A percentile compares a stretch with the other conserved stretches of the same genome.
Evolutionary conservation across 1,140 invertebrate species (phyloP).

Genomic region (Drosophila pectinifera): DNA sequence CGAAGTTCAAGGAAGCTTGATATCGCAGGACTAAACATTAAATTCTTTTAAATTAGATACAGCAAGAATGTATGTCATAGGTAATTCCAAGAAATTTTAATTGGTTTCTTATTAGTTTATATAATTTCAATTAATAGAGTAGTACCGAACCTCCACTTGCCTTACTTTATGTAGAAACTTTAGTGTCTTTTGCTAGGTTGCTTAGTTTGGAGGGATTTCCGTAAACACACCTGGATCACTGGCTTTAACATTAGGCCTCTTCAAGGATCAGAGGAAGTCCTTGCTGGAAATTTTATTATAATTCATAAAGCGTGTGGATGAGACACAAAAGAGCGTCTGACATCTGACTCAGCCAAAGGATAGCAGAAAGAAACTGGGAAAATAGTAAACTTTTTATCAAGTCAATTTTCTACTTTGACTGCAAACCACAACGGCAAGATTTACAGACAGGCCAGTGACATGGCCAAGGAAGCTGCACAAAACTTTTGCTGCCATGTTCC

Average conservation of each 20-base stretch:
- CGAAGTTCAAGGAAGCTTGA: neutral
- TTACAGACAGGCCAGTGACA: constrained; percentile 78
- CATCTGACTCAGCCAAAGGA: constrained; percentile 39
- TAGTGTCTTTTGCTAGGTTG: no score
- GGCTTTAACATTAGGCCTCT: constrained; percentile 4
- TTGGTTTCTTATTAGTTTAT: no score
- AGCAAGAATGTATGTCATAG: no score
- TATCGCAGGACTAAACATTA: no score
- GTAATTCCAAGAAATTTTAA: no score
- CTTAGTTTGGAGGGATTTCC: no score
- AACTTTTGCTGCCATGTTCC: constrained; percentile 66
- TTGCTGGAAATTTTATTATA: constrained; percentile 66
- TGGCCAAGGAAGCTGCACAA: constrained; percentile 63
- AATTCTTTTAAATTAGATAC: no score
- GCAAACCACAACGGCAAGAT: constrained; percentile 71
- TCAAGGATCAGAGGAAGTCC: neutral
- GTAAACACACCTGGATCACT: constrained; percentile 19
- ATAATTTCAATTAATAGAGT: no score
- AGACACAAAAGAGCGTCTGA: constrained; percentile 60
- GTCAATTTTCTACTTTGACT: constrained; percentile 80
- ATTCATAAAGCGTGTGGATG: constrained; percentile 72
- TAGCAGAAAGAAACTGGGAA: constrained; percentile 22
- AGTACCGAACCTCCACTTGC: no score
- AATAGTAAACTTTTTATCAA: constrained; percentile 78
- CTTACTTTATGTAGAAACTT: no score